Evolutionary conservation across 2,888 invertebrate species (phyloP), one percentile per base, ranked within the genome.

Genomic region (Oscheius sp.): DNA sequence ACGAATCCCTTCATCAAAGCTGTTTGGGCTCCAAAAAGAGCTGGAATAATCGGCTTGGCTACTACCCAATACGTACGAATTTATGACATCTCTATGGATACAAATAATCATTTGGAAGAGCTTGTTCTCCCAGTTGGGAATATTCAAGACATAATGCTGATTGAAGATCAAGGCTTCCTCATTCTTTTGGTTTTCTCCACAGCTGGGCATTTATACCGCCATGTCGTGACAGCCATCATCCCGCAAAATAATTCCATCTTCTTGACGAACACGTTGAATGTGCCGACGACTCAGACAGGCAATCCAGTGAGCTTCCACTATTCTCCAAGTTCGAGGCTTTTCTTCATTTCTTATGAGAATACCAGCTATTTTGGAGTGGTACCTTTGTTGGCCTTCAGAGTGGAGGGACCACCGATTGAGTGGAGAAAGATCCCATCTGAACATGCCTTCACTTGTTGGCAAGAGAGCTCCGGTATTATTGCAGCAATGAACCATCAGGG

Each of bases 1-100:
- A 71, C 48, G n/a, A 78, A 78, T 69, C 75, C 73, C 10, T 68
- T 78, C 0, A 66, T 69, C 10, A 75, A 75, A 46, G 71, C 71
- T 5, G 64, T 65, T 39, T 72, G 74, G 74, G 57, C 63, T 2
- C 63, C 63, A 3, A 55, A 57, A 12, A 20, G 63, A n/a, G 12
- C 50, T 17, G 65, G 63, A 12, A 46, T 66, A 15, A 10, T 69
- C 31, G 72, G 69, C 10, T 37, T 79, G 15, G 75, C 72, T 39
- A 74, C 76, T 6, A 20, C 63, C 12, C 78, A 79, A 63, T 74
- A 57, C 33, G 70, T 76, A 17, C 48, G 73, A 5, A 58, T 79
- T 29, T 79, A 72, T 63, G 75, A 79, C 55, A 37, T 76, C 10
- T 70, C 72, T 5, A 61, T 70, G 12, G 69, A 72, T 34, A 61